phyloP scores from a whole-genome alignment of 2,888 invertebrate genomes.

The Drosophila kuntzei region DNA sequence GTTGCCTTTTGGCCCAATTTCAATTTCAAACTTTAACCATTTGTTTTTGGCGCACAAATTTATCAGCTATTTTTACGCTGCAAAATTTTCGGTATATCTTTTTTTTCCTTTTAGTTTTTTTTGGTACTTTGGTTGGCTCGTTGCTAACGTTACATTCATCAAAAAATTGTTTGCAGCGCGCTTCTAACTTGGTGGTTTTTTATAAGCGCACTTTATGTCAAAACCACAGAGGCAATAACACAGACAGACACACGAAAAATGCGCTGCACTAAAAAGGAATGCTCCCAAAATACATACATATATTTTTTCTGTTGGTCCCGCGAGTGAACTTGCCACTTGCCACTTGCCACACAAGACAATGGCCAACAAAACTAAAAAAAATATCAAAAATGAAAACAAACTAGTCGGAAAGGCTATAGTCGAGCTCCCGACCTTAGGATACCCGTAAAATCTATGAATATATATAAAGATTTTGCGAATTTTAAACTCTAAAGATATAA shows the following conservation, averaged over 20 bases:
- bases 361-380: too few relatives aligned
- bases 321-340: slow-evolving; percentile 32
- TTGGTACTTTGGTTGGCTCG: slow-evolving; percentile 32
- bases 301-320: slow-evolving; percentile 21
- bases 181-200: slow-evolving; percentile 75
- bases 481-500: too few relatives aligned
- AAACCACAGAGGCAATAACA: slow-evolving; percentile 72
- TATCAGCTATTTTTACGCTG: slow-evolving; percentile 74
- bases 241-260: slow-evolving; percentile 42
- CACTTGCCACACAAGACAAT: slow-evolving; percentile 56
- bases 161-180: slow-evolving; percentile 72
- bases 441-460: too few relatives aligned
- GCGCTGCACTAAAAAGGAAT: slow-evolving; percentile 54
- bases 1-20: slow-evolving; percentile 75
- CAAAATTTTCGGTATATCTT: slow-evolving; percentile 38
- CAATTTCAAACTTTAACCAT: slow-evolving; percentile 79
- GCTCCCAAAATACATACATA: slow-evolving; percentile 33
- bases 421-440: too few relatives aligned
- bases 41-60: slow-evolving; percentile 70
- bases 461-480: too few relatives aligned
- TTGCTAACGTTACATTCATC: slow-evolving; percentile 71
- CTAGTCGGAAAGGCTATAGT: slow-evolving; percentile 14
- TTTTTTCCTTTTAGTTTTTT: background rate
- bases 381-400: slow-evolving; percentile 30
- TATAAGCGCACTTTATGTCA: slow-evolving; percentile 80